These are phyloP conservation scores for Beroe ovata DNA, from an alignment of 37 sponge, comb jelly and placozoan species.

Conservation along the genomic window DNA sequence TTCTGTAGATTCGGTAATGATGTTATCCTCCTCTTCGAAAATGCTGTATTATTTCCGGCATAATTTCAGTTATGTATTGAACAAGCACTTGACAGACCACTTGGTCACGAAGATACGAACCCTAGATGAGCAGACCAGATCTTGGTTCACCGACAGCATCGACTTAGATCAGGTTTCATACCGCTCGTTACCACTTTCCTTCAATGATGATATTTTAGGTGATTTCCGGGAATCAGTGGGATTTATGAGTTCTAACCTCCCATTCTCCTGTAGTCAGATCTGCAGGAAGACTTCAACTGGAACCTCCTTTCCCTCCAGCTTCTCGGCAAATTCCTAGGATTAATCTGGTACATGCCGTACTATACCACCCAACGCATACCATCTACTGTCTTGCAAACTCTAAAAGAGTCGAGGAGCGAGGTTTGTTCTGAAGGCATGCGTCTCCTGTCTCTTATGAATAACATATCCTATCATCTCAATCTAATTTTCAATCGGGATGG, in stretches of 20 bases:
- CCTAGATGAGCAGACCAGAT: constrained; percentile 3
- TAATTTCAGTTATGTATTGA: constrained; percentile 19
- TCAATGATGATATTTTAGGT: background rate
- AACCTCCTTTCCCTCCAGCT: constrained; percentile 40
- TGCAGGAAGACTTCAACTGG: constrained; percentile 66
- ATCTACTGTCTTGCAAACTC: background rate
- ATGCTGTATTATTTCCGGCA: too few relatives aligned
- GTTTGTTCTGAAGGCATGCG: too few relatives aligned
- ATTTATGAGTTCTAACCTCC: background rate
- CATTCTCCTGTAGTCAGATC: background rate
- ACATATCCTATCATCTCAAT: too few relatives aligned
- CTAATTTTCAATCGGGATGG: too few relatives aligned
- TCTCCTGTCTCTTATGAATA: too few relatives aligned
- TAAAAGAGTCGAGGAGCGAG: constrained; percentile 2
- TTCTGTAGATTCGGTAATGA: too few relatives aligned
- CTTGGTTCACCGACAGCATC: constrained; percentile 28
- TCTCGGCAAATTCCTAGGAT: constrained; percentile 41
- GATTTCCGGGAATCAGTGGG: background rate
- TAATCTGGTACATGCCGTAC: constrained; percentile 66
- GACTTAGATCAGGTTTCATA: constrained; percentile 6
- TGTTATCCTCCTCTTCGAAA: too few relatives aligned
- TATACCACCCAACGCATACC: constrained; percentile 54
- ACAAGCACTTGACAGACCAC: constrained; percentile 51
- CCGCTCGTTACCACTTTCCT: background rate
- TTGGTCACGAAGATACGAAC: background rate